Base-by-base conservation (phyloP, 2,113 vertebrate species). In the Engystomops pustulosus region DNA sequence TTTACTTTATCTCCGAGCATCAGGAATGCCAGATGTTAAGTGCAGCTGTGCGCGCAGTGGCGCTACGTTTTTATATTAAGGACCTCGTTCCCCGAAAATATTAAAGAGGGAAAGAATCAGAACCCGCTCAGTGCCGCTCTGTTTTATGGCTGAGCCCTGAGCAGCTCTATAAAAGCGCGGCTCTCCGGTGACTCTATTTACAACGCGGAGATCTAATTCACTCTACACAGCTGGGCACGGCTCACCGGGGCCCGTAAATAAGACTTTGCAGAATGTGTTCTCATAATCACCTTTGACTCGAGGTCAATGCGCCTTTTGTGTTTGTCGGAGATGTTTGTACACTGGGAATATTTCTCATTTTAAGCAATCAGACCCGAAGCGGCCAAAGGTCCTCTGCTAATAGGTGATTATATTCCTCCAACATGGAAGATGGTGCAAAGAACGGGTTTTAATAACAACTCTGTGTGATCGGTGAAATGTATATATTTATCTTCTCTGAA, bases 21-120 rank as follows among this genome's bases (percentile, higher is more conserved):
- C 81, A 60, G 71, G 55, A 32, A 62, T 36, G 58, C 70, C 71
- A 83, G 81, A 83, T 83, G 71, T 83, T 76, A 83, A 76, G 71
- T 76, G 55, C 71, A 83, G 70, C 71, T 67, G 71, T 76, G 81
- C 12, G 55, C 53, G 6, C 38, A 36, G 18, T 49, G 55, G 25
- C 41, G 45, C 41, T 36, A 49, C 70, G 10, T 67, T 76, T n/a
- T 67, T 67, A 65, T 83, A 76, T 76, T 25, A 68, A 51, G 71
- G 81, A 62, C 55, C 71, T 36, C 81, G 10, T 49, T 83, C 71
- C n/a, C 71, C 71, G 65, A 76, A 83, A 83, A 83, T 83, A 83
- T 76, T 62, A 83, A 76, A 55, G 44, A 76, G 58, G 23, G 20
- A 41, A 51, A 76, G 53, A 45, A 62, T 55, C 32, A 81, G 72